These are phyloP conservation scores for Atrichornis clamosus DNA, from an alignment of 2,113 vertebrate genomes.

Conservation along the genomic window DNA sequence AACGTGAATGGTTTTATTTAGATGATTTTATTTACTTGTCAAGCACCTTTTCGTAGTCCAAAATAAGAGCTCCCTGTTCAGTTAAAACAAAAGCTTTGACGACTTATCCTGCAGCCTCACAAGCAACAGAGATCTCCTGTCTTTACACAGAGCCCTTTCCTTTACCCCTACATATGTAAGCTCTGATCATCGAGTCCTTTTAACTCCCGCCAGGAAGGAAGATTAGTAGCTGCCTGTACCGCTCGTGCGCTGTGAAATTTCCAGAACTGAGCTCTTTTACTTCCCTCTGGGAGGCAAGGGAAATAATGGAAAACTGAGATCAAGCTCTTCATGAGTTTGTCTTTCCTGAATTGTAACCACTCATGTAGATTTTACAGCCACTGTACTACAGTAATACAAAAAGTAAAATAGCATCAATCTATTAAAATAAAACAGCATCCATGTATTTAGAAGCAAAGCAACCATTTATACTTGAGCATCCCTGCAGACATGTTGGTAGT, in stretches of 20 bases:
- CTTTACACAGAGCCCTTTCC: not conserved
- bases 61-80: not conserved
- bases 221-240: not conserved
- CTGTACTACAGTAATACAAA: not conserved
- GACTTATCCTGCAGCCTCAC: not conserved
- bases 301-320: slow-evolving; percentile 19
- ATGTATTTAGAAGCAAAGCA: not conserved
- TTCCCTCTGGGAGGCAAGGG: not conserved
- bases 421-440: not conserved
- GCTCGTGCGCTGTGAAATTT: slow-evolving; percentile 6
- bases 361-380: not conserved
- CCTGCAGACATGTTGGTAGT: rapidly evolving
- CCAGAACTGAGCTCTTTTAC: not conserved
- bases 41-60: not conserved
- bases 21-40: not conserved
- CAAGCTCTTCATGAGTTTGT: not conserved
- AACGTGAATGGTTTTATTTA: not conserved
- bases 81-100: not conserved
- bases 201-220: slow-evolving; percentile 30
- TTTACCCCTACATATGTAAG: not conserved
- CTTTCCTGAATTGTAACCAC: not conserved
- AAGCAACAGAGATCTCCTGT: not conserved
- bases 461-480: not conserved
- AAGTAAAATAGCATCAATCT: not conserved
- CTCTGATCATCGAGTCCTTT: slow-evolving; percentile 12